Conservation (phyloP, 2,113 vertebrate species). For the Pedionomus torquatus region DNA sequence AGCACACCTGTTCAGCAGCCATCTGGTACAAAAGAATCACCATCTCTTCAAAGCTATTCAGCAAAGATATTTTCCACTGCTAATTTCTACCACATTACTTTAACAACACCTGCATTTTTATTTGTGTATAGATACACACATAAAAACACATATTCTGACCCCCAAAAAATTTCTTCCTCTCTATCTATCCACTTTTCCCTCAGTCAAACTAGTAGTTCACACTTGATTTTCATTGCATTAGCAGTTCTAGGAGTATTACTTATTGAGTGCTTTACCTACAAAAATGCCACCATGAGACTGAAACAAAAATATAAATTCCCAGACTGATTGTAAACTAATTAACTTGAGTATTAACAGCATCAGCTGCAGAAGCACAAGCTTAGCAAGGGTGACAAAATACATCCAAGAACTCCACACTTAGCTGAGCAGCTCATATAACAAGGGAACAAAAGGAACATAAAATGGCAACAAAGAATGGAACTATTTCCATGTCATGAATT, state of each 20-base stretch:
- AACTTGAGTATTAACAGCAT: neutral
- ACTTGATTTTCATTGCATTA: neutral
- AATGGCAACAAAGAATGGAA: neutral
- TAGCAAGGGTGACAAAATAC: neutral
- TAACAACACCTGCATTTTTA: neutral
- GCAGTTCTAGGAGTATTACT: neutral
- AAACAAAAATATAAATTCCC: neutral
- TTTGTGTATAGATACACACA: neutral
- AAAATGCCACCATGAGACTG: neutral
- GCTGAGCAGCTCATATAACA: neutral
- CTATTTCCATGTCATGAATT: neutral
- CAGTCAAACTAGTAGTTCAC: neutral
- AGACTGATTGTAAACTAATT: neutral
- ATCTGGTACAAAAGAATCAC: slow-evolving; percentile 11
- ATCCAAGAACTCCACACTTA: neutral
- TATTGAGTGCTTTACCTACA: neutral
- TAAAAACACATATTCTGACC: neutral
- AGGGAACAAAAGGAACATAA: neutral
- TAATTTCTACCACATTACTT: neutral
- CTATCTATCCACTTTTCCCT: neutral
- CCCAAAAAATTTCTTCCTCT: neutral
- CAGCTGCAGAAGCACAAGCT: neutral
- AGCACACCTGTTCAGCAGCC: neutral
- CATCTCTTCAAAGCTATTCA: neutral
- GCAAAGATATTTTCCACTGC: neutral